These are phyloP conservation scores for Mesochorus sp. DNA, from an alignment of 2,888 invertebrate species.

Conservation along the genomic window DNA sequence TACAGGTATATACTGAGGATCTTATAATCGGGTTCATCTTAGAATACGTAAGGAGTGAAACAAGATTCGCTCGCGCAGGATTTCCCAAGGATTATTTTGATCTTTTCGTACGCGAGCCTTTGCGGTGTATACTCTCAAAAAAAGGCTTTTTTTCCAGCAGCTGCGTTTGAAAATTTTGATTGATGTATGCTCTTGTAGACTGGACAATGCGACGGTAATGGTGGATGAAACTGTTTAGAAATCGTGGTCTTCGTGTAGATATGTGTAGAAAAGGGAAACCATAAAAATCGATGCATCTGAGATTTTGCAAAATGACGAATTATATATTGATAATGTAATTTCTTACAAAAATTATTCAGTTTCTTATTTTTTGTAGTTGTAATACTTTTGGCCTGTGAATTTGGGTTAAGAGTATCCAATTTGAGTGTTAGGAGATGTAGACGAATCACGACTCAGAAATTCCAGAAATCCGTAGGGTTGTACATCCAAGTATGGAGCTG, in stretches of 20 bases:
- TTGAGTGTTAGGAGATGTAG: slow-evolving; percentile 35
- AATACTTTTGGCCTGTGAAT: slow-evolving; percentile 9
- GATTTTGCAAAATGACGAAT: no score
- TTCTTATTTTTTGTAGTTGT: no score
- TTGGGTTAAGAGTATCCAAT: slow-evolving; percentile 18
- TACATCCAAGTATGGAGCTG: slow-evolving; percentile 29
- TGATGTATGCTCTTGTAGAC: slow-evolving; percentile 2
- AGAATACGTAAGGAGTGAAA: slow-evolving; percentile 35
- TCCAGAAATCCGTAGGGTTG: slow-evolving; percentile 54
- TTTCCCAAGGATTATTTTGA: slow-evolving; percentile 41
- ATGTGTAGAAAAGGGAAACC: background rate
- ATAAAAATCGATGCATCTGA: no score
- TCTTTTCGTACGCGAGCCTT: slow-evolving; percentile 25
- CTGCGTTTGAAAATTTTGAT: slow-evolving; percentile 34
- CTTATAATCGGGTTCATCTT: slow-evolving; percentile 22
- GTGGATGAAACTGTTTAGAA: background rate
- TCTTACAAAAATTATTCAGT: no score
- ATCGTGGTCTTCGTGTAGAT: background rate
- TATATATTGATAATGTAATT: no score
- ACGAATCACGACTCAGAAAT: slow-evolving; percentile 52
- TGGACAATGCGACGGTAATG: background rate
- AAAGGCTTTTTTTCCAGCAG: slow-evolving; percentile 27
- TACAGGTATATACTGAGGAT: slow-evolving; percentile 24
- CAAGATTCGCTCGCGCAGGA: slow-evolving; percentile 38
- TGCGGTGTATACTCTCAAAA: background rate